phyloP scores from a whole-genome alignment of 2,797 vertebrate species.

The Myiothlypis coronata region DNA sequence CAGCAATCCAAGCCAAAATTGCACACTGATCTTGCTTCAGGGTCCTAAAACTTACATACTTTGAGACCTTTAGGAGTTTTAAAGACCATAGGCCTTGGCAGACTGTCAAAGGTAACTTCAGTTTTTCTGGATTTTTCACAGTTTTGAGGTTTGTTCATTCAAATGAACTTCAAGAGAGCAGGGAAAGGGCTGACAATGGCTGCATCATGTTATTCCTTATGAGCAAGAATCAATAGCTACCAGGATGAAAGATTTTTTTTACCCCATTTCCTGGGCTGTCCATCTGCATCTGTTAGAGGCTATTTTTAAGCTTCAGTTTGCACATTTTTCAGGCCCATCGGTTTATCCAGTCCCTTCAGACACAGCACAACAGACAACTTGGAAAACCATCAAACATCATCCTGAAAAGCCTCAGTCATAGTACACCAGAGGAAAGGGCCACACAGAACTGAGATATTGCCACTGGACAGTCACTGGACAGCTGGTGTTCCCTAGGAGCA shows the following conservation, averaged over 20 bases:
- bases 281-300: neutral
- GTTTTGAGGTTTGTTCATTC: neutral
- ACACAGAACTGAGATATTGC: neutral
- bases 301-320: neutral
- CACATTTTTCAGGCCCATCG: neutral
- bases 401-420: neutral
- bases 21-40: neutral
- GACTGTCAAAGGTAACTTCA: neutral
- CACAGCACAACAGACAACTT: neutral
- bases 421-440: neutral
- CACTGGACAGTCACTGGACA: neutral
- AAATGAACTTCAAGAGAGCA: neutral
- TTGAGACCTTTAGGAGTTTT: neutral
- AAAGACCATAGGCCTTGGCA: neutral
- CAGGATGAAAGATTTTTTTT: neutral
- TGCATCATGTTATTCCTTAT: neutral
- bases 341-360: neutral
- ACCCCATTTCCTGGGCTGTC: neutral
- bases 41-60: neutral
- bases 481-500: neutral
- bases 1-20: neutral
- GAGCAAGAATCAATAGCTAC: neutral
- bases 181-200: neutral
- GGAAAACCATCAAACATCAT: neutral
- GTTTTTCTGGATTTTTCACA: neutral